phyloP scores from a whole-genome alignment of 2,888 invertebrate genomes.

The Prenolepis imparis region DNA sequence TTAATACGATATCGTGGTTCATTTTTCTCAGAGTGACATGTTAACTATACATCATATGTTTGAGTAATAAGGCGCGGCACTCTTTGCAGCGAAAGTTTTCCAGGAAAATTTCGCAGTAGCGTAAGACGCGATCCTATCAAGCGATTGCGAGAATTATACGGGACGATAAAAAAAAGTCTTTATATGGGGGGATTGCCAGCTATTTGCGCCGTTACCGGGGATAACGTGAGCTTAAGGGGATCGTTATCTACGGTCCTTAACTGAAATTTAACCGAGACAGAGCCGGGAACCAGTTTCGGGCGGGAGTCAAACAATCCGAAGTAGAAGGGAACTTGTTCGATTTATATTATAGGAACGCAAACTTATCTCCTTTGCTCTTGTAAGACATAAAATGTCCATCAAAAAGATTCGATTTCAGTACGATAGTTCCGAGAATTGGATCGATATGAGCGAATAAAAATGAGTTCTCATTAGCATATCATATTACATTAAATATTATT shows the following conservation, averaged over 20 bases:
- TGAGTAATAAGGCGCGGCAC: not conserved
- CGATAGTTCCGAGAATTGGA: conserved; percentile 4
- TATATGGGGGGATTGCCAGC: conserved; percentile 32
- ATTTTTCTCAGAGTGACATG: not conserved
- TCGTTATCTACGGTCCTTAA: conserved; percentile 49
- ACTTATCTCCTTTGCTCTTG: conserved; percentile 29
- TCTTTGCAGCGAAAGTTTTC: conserved; percentile 9
- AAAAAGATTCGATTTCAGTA: conserved; percentile 7
- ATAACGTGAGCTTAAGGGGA: conserved; percentile 49
- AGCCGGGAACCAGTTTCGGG: conserved; percentile 29
- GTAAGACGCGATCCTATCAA: not conserved
- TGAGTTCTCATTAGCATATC: not conserved
- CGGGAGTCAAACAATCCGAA: conserved; percentile 30
- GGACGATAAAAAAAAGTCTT: conserved; percentile 34
- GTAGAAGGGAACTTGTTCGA: conserved; percentile 35
- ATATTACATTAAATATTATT: not conserved
- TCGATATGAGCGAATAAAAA: not conserved
- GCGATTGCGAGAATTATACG: conserved; percentile 1
- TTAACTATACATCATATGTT: not conserved
- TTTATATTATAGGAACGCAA: conserved; percentile 37
- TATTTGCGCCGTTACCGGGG: conserved; percentile 41
- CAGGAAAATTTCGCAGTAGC: conserved; percentile 26
- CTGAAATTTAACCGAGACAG: conserved; percentile 42
- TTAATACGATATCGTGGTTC: not conserved
- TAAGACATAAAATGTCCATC: conserved; percentile 37